These are phyloP conservation scores for Bovichtus diacanthus DNA, from an alignment of 2,797 vertebrate genomes.

Conservation along the genomic window DNA sequence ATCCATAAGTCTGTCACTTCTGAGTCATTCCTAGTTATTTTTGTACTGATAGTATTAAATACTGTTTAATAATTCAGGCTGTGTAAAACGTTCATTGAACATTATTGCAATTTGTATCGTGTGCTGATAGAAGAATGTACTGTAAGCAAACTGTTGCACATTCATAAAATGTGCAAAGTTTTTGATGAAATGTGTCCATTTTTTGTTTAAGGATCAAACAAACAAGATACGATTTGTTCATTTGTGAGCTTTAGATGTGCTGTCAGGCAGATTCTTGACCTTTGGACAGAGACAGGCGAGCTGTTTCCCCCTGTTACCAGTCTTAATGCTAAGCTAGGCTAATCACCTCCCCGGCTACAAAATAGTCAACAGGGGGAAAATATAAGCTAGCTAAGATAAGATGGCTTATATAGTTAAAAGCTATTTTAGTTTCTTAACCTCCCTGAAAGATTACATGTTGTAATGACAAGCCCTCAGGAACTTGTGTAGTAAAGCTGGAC, in stretches of 20 bases:
- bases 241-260: neutral
- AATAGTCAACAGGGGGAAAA: neutral
- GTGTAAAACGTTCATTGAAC: neutral
- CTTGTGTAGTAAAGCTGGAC: slow-evolving; percentile 34
- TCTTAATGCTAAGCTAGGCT: slow-evolving; percentile 2
- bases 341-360: neutral
- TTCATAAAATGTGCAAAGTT: neutral
- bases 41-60: slow-evolving; percentile 4
- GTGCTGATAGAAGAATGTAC: neutral
- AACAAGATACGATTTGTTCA: neutral
- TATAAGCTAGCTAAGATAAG: too few species aligned
- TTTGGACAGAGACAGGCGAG: neutral
- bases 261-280: neutral
- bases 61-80: slow-evolving; percentile 11
- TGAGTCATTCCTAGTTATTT: slow-evolving; percentile 20
- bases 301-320: neutral
- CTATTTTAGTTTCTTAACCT: neutral
- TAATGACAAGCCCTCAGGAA: neutral
- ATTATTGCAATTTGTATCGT: neutral
- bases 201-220: neutral
- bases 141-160: slow-evolving; percentile 7
- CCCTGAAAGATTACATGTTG: neutral
- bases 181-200: neutral
- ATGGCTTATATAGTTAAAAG: neutral
- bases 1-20: neutral